These are phyloP conservation scores for Drosophila birchii DNA, from an alignment of 2,888 invertebrate genomes.

Conservation along the genomic window DNA sequence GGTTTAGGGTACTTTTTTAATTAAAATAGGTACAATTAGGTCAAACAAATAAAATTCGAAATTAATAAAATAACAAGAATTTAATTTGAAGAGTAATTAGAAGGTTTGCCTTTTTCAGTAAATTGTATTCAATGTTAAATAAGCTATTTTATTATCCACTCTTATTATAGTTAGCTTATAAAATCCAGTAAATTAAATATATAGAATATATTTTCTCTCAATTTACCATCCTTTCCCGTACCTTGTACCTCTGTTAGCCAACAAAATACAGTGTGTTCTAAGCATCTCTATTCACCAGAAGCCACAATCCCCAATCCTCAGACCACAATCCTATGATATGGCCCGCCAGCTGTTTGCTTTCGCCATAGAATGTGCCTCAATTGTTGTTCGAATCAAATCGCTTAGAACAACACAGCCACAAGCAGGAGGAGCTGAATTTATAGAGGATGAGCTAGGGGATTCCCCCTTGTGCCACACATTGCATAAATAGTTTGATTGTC, in stretches of 20 bases:
- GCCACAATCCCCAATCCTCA: slow-evolving; percentile 3
- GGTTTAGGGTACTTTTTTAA: neutral
- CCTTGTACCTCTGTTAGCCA: neutral
- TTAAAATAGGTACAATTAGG: neutral
- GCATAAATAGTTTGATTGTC: slow-evolving; percentile 42
- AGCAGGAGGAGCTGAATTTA: neutral
- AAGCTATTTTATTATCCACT: too few species aligned
- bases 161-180: too few species aligned
- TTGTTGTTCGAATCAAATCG: slow-evolving; percentile 43
- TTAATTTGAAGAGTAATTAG: neutral
- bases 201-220: neutral
- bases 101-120: too few species aligned
- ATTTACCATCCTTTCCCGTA: neutral
- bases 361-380: slow-evolving; percentile 39
- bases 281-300: neutral
- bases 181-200: too few species aligned
- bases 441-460: slow-evolving; percentile 4
- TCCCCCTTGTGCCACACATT: slow-evolving; percentile 17
- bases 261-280: neutral
- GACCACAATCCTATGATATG: slow-evolving; percentile 9
- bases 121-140: too few species aligned
- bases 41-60: neutral
- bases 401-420: slow-evolving; percentile 31
- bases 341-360: slow-evolving; percentile 32
- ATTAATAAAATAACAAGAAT: neutral